Percentiles rank a stretch among this genome's conserved stretches.
phyloP scores from a whole-genome alignment of 2,797 vertebrate species.

The Sebastes cheni region DNA sequence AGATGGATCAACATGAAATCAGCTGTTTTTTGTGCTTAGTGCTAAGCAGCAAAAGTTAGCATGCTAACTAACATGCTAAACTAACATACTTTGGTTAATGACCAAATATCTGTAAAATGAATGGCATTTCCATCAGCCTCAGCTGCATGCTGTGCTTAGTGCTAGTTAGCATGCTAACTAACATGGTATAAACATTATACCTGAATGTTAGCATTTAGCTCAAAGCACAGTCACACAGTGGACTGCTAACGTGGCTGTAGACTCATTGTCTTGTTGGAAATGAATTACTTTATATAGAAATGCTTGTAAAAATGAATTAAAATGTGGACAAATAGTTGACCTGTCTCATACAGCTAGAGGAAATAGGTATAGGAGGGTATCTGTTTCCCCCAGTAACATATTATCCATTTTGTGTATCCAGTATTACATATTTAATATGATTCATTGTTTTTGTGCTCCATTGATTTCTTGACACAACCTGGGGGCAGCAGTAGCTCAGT shows the following conservation, averaged over 20 bases:
- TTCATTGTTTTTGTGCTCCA: not conserved
- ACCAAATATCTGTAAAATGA: not conserved
- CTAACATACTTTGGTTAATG: not conserved
- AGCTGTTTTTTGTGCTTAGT: too few species aligned
- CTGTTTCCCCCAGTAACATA: not conserved
- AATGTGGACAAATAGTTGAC: not conserved
- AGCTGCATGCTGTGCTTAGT: too few species aligned
- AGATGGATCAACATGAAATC: not conserved
- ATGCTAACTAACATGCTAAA: too few species aligned
- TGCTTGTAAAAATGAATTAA: not conserved
- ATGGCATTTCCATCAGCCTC: not conserved
- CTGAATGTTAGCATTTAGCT: not conserved
- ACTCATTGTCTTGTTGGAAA: not conserved
- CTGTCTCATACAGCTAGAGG: not conserved
- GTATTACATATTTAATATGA: not conserved
- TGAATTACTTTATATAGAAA: not conserved
- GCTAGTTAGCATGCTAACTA: not conserved
- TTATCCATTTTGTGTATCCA: not conserved
- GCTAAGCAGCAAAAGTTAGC: too few species aligned
- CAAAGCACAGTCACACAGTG: not conserved
- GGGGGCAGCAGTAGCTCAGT: too few species aligned
- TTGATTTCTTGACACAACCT: not conserved
- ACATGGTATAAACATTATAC: not conserved
- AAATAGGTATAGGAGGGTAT: not conserved
- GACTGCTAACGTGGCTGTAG: too few species aligned